Evolutionary conservation across 1,140 invertebrate species (phyloP), one percentile per base, ranked within the genome.

Genomic region (Oppia nitens): DNA sequence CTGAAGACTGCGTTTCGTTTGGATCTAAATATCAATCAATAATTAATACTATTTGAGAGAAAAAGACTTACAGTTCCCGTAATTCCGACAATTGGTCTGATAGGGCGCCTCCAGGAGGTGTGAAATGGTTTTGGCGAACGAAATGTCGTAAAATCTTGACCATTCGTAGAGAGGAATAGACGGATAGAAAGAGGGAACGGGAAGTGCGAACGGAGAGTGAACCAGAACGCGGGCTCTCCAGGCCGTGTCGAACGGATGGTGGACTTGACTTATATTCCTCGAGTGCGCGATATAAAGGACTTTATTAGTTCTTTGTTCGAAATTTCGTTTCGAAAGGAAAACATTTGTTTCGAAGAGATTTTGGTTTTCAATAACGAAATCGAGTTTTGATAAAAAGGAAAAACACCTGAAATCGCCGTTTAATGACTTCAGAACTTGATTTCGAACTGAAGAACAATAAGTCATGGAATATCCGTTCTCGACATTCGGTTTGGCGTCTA

Each of bases 321-420:
- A 57, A 1, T 40, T 57, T 40, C 26, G 27, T n/a, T 40, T 27
- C 17, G 50, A 26, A 52, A 49, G 21, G 47, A 57, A 57, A 4
- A 57, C 27, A 14, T 45, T 32, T 20, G 56, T 52, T 27, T 23
- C 23, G 47, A 57, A 57, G 6, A 40, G 6, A 17, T 32, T 57
- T 32, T 52, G 27, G n/a, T 12, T 4, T 26, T 23, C 11, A 57
- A 49, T 57, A 14, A 48, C 48, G 4, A 49, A 4, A 24, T 57
- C 56, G 24, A 57, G 28, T 21, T 57, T 24, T 6, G 24, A 24
- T n/a, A 57, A 57, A 52, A 49, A 57, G 1, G 47, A 49, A 24
- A 57, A 57, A 32, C 56, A 57, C 14, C 56, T 40, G 32, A 50
- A 57, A 14, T 57, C 56, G 6, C 56, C 56, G 32, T 57, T 57